Conservation (phyloP, 2,797 vertebrate genomes). For the Serranus cabrilla region DNA sequence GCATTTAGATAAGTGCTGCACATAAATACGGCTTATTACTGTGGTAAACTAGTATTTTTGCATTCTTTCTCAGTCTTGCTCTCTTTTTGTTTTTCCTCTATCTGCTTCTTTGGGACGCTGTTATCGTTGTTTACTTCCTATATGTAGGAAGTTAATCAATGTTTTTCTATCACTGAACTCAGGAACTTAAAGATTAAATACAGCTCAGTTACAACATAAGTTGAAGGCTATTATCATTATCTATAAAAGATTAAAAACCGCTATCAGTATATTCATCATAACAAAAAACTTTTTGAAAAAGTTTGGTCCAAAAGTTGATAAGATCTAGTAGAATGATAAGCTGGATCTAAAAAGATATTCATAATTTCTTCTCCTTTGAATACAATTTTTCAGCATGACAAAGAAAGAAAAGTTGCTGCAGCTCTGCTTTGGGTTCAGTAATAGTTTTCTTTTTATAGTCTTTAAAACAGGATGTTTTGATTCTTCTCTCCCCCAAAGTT, state of each 20-base stretch:
- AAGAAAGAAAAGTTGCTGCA: neutral
- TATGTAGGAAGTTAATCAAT: neutral
- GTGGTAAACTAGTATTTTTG: neutral
- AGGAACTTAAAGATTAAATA: constrained; percentile 14
- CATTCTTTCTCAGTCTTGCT: neutral
- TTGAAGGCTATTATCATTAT: neutral
- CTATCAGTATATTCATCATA: neutral
- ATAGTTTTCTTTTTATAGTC: neutral
- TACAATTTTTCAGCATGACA: neutral
- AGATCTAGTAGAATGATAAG: neutral
- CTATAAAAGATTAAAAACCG: neutral
- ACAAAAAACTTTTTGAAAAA: neutral
- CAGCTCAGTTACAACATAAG: neutral
- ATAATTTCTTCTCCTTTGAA: neutral
- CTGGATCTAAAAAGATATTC: neutral
- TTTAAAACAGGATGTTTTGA: too few relatives aligned
- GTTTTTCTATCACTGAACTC: neutral
- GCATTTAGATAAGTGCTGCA: constrained; percentile 39
- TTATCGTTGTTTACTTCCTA: neutral
- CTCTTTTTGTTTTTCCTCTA: constrained; percentile 8
- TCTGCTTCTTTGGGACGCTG: constrained; percentile 12
- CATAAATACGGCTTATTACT: constrained; percentile 29
- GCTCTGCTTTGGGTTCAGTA: neutral
- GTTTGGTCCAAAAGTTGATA: neutral
- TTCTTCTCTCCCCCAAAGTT: neutral